Evolutionary conservation across 2,797 vertebrate genomes (phyloP).

Genomic region (Oryzias dopingdopingensis): DNA sequence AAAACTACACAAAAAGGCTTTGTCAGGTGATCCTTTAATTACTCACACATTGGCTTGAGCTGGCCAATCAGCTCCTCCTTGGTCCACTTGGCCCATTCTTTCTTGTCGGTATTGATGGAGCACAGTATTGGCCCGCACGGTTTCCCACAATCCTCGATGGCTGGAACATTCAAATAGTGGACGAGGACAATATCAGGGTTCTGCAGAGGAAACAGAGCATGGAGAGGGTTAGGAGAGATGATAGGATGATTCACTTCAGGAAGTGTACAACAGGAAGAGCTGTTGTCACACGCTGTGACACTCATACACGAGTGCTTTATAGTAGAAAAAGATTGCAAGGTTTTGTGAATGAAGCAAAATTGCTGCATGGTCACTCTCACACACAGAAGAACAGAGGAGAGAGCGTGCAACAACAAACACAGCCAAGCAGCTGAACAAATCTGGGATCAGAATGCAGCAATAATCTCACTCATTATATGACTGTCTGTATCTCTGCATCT

Average conservation of each 20-base stretch:
- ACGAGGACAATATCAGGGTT: slow-evolving; percentile 99
- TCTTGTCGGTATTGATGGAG: slow-evolving; percentile 99
- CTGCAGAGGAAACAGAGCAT: slow-evolving; percentile 65
- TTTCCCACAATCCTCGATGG: slow-evolving; percentile 99
- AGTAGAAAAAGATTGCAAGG: slow-evolving; percentile 42
- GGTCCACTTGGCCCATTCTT: slow-evolving; percentile 99
- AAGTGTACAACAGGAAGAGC: slow-evolving; percentile 15
- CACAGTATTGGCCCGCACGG: slow-evolving; percentile 97
- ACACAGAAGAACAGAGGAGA: slow-evolving; percentile 28
- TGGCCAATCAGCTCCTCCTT: slow-evolving; percentile 98
- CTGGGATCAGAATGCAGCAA: slow-evolving; percentile 49
- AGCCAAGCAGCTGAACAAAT: slow-evolving; percentile 48
- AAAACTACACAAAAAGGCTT: slow-evolving; percentile 6
- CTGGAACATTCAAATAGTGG: slow-evolving; percentile 99
- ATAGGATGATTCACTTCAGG: slow-evolving; percentile 16
- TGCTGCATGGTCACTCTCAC: slow-evolving; percentile 22
- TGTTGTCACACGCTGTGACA: slow-evolving; percentile 24
- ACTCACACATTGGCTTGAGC: slow-evolving; percentile 99
- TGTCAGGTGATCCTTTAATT: slow-evolving; percentile 26
- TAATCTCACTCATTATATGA: slow-evolving; percentile 56
- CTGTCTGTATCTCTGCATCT: slow-evolving; percentile 33
- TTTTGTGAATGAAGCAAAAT: slow-evolving; percentile 32
- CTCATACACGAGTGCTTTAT: slow-evolving; percentile 39
- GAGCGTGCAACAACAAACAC: slow-evolving; percentile 25
- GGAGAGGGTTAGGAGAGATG: slow-evolving; percentile 15